Evolutionary conservation across 2,888 invertebrate genomes (phyloP), one percentile per base, ranked within the genome.

Genomic region (Epinotia demarniana): DNA sequence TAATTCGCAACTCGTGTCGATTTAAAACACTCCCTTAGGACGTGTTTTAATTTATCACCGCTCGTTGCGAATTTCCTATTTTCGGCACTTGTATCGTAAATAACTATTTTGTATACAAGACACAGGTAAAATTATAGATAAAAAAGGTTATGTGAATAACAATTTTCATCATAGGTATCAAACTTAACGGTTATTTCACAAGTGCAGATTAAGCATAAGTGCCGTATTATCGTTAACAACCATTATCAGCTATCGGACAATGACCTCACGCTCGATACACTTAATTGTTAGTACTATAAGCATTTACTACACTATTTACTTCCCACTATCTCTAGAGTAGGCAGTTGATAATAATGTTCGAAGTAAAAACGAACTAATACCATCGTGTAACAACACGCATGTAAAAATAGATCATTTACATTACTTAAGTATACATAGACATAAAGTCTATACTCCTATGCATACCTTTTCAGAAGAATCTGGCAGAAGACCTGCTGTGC

Each of bases 171-270:
- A 16, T 33, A 67, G 57, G 39, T 57, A 57, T 57, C 46, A 46
- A 55, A 33, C 27, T 60, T 46, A 69, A 69, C 69, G 58, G 58
- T 69, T 69, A 68, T 39, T 58, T 58, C 68, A 69, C 57, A 74
- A 55, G 62, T 46, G 69, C 60, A 69, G 69, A 60, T 69, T 69
- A 69, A 46, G 46, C 46, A 43, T 68, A 68, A 68, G 68, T 68
- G 43, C 23, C 57, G 19, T 57, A 57, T 58, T 68, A 68, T 68
- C 68, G 68, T 57, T 68, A 68, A 68, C 57, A 68, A 23, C 16
- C 43, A 19, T 68, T 58, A 68, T 68, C 68, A n/a, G 43, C 11
- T 68, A 69, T 69, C 69, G 69, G 69, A 69, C 69, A 60, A 46
- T 69, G 46, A 69, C 69, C 69, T 69, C n/a, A 27, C 16, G 8